Base-by-base conservation (phyloP, 2,113 vertebrate species). In the Periophthalmus modestus region DNA sequence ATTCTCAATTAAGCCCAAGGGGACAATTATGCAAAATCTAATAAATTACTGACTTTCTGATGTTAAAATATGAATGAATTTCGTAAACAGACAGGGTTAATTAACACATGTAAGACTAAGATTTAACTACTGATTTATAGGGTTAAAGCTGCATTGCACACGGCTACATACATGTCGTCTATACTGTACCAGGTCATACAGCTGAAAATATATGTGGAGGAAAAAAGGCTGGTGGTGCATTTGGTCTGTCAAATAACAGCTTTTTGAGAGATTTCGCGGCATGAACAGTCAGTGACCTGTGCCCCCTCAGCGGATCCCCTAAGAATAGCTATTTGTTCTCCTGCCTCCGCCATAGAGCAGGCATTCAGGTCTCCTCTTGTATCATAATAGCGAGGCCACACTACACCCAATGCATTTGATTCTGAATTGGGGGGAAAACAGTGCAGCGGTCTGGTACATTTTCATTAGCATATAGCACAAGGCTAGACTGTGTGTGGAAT, bases 401-500 rank as follows among this genome's bases (percentile, higher is more conserved):
- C 59, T 67, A 43, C 33, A 65, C 54, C 55, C 48, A 62, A 69
- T 21, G 74, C 39, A 43, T 87, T 84, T 84, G 13, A 77, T 75
- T 82, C 50, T 7, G 15, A 78, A 28, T 76, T 52, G 48, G 48
- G n/a, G 7, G 68, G 63, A 77, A 75, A 70, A 75, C 67, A 76
- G 73, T 58, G 65, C 71, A 24, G 63, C 28, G 69, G 24, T 72
- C 48, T 78, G 61, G 71, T 87, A 80, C 74, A 69, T 83, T 87
- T 87, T 80, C 70, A 89, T 90, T 85, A 85, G 78, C 76, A 79
- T 85, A 79, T 74, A 86, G 84, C 71, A 81, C 47, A 69, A 76
- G 71, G 66, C 87, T 72, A 81, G 48, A 82, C 79, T 80, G 74
- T 71, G 67, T 59, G 63, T 47, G 73, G 88, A 89, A 90, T 89